Evolutionary conservation across 2,113 vertebrate species (phyloP), one percentile per base, ranked within the genome.

Genomic region (Pteropus alecto): DNA sequence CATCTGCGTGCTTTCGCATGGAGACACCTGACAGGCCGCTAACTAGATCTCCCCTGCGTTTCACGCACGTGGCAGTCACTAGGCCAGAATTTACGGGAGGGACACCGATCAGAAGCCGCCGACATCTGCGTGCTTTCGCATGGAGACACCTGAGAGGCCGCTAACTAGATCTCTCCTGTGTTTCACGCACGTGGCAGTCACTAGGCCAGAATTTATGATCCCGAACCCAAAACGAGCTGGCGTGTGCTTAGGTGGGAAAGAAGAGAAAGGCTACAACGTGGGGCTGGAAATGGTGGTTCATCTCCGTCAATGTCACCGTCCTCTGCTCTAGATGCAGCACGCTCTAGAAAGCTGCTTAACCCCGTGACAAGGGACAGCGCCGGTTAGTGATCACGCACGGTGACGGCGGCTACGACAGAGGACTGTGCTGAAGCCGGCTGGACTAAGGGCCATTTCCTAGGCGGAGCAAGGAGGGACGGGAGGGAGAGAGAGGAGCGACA

Each of bases 361-460:
- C 22, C 33, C 38, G 46, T 15, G 65, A 48, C 6, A 6, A 28
- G 24, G 4, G 30, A n/a, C 60, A 54, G 4, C n/a, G 15, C 14
- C 7, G 0, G 7, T 13, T 19, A 35, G 1, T 21, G 82, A 3
- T 4, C 33, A 6, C 1, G 4, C 26, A 0, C 0, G 1, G 11
- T 22, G 30, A 43, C 0, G 7, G 35, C 0, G 4, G 38, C n/a
- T 21, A 5, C 1, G 6, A 5, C 21, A 33, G n/a, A 65, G 43
- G 58, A 35, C 21, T 5, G 5, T 0, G 30, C 35, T 9, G 18
- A 22, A 18, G 26, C 41, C 24, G 19, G 63, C 30, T 8, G 21
- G 11, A 26, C 5, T 0, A 35, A 51, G 56, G 24, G 30, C 68
- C 24, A 6, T 3, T 26, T 22, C 10, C 56, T 2, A 8, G 48